These are phyloP conservation scores for Unio pictorum DNA, from an alignment of 2,888 invertebrate species.

Conservation along the genomic window DNA sequence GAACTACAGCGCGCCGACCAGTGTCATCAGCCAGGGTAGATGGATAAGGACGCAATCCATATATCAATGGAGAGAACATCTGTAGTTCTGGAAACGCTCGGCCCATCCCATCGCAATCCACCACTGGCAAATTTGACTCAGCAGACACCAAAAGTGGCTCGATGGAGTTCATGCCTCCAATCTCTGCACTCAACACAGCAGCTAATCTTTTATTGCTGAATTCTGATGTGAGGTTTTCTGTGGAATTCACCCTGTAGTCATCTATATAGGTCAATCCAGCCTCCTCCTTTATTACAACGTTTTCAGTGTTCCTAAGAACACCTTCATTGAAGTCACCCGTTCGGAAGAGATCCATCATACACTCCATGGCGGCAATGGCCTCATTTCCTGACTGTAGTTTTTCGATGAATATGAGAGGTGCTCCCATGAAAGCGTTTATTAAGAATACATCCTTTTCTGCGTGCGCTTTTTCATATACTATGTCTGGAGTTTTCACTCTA, in stretches of 20 bases:
- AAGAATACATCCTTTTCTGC: slow-evolving; percentile 41
- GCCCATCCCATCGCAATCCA: slow-evolving; percentile 67
- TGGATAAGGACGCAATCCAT: slow-evolving; percentile 51
- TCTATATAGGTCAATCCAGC: slow-evolving; percentile 44
- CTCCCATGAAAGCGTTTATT: slow-evolving; percentile 57
- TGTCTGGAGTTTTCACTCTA: slow-evolving; percentile 52
- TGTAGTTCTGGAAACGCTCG: slow-evolving; percentile 66
- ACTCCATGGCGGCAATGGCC: slow-evolving; percentile 38
- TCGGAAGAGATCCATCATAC: slow-evolving; percentile 43
- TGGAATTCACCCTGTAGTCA: slow-evolving; percentile 27
- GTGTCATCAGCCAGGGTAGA: slow-evolving; percentile 51
- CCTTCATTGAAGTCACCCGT: slow-evolving; percentile 41
- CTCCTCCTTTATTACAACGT: slow-evolving; percentile 30
- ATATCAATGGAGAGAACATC: slow-evolving; percentile 59
- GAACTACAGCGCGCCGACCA: slow-evolving; percentile 49
- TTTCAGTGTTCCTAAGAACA: slow-evolving; percentile 25
- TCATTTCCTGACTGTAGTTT: slow-evolving; percentile 50
- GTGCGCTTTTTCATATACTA: slow-evolving; percentile 31
- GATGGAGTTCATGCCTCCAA: slow-evolving; percentile 64
- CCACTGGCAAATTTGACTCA: slow-evolving; percentile 50
- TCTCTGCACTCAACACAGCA: slow-evolving; percentile 58
- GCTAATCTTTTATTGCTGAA: slow-evolving; percentile 29
- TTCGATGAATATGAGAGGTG: slow-evolving; percentile 57
- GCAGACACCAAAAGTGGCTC: slow-evolving; percentile 60
- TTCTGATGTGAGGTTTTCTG: not conserved